Conservation (phyloP, 1,140 invertebrate species). For the Diorhabda sublineata region DNA sequence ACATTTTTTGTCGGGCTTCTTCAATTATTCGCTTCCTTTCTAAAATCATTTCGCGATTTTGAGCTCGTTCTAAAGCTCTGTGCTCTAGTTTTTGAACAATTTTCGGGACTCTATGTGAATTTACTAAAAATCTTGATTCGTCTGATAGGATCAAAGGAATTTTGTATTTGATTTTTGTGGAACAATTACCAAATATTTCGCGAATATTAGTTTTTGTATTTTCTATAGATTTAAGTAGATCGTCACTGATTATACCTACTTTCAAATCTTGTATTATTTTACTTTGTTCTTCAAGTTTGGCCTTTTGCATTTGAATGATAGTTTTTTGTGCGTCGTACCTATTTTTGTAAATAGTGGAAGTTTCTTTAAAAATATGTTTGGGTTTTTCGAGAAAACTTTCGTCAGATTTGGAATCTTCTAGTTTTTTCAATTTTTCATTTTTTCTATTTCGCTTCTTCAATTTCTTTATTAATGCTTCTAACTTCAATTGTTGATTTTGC, state of each 20-base stretch:
- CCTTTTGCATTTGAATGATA: conserved; percentile 59
- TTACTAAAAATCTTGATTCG: conserved; percentile 51
- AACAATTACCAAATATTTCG: conserved; percentile 55
- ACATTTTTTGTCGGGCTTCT: conserved; percentile 54
- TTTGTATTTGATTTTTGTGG: conserved; percentile 47
- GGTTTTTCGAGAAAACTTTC: background rate
- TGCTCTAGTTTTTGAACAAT: conserved; percentile 62
- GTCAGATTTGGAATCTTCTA: background rate
- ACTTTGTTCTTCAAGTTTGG: conserved; percentile 60
- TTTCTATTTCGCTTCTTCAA: background rate
- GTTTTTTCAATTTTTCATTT: background rate
- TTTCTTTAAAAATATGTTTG: background rate
- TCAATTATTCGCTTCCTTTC: conserved; percentile 58
- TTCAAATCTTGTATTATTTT: conserved; percentile 60
- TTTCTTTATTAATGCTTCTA: conserved; percentile 26
- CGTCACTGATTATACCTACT: conserved; percentile 57
- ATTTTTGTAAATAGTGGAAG: conserved; percentile 18
- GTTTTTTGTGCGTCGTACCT: conserved; percentile 60
- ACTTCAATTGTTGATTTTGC: conserved; percentile 22
- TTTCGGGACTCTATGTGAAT: conserved; percentile 51
- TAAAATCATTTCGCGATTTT: conserved; percentile 57
- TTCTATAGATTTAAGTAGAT: conserved; percentile 54
- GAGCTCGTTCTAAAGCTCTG: conserved; percentile 56
- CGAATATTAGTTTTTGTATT: conserved; percentile 55
- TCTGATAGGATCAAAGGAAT: conserved; percentile 44